phyloP scores from a whole-genome alignment of 2,888 invertebrate genomes.

The Cetonia aurata region DNA sequence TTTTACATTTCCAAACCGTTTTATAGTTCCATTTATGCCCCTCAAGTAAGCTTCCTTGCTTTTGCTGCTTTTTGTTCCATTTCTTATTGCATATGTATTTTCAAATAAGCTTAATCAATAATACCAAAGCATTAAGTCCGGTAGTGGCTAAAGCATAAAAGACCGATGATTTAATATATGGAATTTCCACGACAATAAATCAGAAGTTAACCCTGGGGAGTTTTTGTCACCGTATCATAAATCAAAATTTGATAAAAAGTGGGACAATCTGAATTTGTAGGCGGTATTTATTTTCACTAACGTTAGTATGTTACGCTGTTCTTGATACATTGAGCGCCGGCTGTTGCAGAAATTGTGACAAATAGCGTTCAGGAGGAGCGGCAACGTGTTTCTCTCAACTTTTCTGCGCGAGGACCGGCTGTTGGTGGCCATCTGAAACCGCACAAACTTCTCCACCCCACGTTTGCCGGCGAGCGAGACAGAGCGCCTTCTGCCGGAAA shows the following conservation, averaged over 20 bases:
- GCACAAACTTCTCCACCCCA: conserved; percentile 54
- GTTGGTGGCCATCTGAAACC: conserved; percentile 57
- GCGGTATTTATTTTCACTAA: conserved; percentile 53
- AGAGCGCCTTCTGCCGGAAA: conserved; percentile 53
- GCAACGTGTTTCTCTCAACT: conserved; percentile 57
- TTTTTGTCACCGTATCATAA: conserved; percentile 42
- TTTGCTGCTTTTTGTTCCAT: too few species aligned
- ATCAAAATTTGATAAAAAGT: conserved; percentile 47
- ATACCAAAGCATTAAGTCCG: conserved; percentile 7
- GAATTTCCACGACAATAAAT: conserved; percentile 42
- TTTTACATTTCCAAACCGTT: too few species aligned
- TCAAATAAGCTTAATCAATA: conserved; percentile 19
- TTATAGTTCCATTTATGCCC: too few species aligned
- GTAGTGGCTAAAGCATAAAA: conserved; percentile 14
- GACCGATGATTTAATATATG: conserved; percentile 33
- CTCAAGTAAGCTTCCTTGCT: too few species aligned
- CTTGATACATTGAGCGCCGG: conserved; percentile 50
- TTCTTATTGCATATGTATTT: conserved; percentile 1
- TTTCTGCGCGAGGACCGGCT: conserved; percentile 54
- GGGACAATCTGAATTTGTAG: conserved; percentile 51
- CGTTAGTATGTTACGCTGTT: conserved; percentile 48
- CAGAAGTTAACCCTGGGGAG: conserved; percentile 36
- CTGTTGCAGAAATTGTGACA: conserved; percentile 58
- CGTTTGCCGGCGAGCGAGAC: conserved; percentile 43
- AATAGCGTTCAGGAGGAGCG: conserved; percentile 54